Evolutionary conservation across 2,888 invertebrate species (phyloP), one percentile per base, ranked within the genome.

Genomic region (Ornithoptera priamus): DNA sequence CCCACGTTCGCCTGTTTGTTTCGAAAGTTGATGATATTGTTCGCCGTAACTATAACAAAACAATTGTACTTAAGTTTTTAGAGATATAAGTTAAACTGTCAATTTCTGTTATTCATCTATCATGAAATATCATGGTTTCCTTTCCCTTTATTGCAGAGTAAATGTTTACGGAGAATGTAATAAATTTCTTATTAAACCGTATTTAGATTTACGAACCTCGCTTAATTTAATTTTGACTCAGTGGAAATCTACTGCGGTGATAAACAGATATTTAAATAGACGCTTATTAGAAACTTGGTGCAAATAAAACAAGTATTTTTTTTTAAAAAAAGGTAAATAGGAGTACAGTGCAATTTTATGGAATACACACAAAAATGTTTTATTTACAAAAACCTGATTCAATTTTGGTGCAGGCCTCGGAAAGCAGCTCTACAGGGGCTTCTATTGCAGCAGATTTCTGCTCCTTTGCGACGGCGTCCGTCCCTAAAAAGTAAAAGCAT

Each of bases 401-500:
- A 42, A 70, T 66, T 66, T 74, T 73, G 46, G 71, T 74, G 53
- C 66, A 73, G 4, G 72, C 70, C 69, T 68, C 69, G 17, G 72
- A 67, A 2, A 71, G 72, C 22, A 76, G 72, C 61, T 81, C 78
- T 24, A 78, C 61, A 0, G 80, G 75, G 17, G 84, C 78, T 20
- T 75, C 73, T 8, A 85, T 80, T 8, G 80, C 82, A 2, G 81
- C 78, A n/a, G 86, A 85, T 74, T 80, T 85, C 46, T 79, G 81
- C 62, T 82, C 81, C 63, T 71, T 80, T 24, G 75, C 20, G 36
- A 72, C 74, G 61, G 81, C 79, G 71, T 77, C 80, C 71, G 85
- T 86, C 66, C 85, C 89, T 88, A 77, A 80, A 84, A 85, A 76
- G 72, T 75, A 79, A 81, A 84, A 81, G 64, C 75, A 68, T 77